Conservation (phyloP, 2,888 invertebrate species). For the Hypomecis atomaria region DNA sequence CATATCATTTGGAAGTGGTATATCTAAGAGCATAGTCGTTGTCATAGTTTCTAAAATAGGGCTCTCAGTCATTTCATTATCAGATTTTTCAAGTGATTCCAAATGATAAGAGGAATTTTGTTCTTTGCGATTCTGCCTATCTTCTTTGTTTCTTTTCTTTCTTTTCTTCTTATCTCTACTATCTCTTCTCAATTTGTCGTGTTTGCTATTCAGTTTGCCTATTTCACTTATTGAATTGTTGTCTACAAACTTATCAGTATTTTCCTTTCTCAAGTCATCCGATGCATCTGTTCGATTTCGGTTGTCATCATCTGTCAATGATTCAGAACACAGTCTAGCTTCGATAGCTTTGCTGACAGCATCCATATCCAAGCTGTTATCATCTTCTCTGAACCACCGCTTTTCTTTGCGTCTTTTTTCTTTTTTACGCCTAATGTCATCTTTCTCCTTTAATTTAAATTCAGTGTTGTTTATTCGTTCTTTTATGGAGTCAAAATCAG, state of each 20-base stretch:
- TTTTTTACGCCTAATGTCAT: slow-evolving; percentile 84
- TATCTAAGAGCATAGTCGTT: slow-evolving; percentile 67
- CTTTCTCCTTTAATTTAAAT: slow-evolving; percentile 73
- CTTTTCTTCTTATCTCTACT: slow-evolving; percentile 93
- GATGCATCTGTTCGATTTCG: slow-evolving; percentile 51
- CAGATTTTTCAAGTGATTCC: slow-evolving; percentile 72
- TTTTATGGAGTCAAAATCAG: slow-evolving; percentile 55
- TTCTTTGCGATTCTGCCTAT: slow-evolving; percentile 87
- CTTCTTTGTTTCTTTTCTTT: slow-evolving; percentile 92
- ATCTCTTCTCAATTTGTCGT: slow-evolving; percentile 82
- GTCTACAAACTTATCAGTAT: slow-evolving; percentile 84
- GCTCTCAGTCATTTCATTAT: slow-evolving; percentile 51
- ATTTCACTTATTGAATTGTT: slow-evolving; percentile 53
- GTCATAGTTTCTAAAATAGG: slow-evolving; percentile 56
- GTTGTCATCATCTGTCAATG: slow-evolving; percentile 78
- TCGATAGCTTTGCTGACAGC: slow-evolving; percentile 93
- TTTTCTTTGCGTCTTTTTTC: slow-evolving; percentile 87
- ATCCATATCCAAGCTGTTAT: slow-evolving; percentile 91
- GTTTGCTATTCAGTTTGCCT: slow-evolving; percentile 43
- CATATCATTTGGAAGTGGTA: slow-evolving; percentile 70
- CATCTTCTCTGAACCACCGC: slow-evolving; percentile 87
- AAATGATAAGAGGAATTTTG: slow-evolving; percentile 85
- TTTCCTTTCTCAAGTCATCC: slow-evolving; percentile 54
- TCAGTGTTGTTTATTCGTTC: slow-evolving; percentile 52
- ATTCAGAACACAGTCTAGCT: slow-evolving; percentile 90